Evolutionary conservation across 2,113 vertebrate genomes (phyloP), one percentile per base, ranked within the genome.

Genomic region (Rhinopomastus cyanomelas): DNA sequence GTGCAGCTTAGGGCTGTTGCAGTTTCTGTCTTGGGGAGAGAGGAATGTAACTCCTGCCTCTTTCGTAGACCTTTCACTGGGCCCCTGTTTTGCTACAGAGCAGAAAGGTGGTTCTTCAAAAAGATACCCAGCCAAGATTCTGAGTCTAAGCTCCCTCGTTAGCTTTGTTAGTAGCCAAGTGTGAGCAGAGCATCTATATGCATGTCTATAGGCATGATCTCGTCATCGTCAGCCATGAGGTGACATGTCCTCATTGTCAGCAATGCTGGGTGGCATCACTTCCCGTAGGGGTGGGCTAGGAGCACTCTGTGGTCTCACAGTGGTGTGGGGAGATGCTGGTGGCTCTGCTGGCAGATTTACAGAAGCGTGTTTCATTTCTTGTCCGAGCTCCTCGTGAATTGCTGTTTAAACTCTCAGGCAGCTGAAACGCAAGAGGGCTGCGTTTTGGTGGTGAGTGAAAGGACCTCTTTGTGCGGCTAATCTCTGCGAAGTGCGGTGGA

Each of bases 291-390:
- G 4, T 69, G 36, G 36, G 36, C 67, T 34, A 4, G 23, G 37
- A 67, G 30, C 14, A 32, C 0, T 1, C 51, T 17, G 57, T 1
- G 1, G 29, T 30, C 19, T 59, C 32, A 27, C 2, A 8, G 32
- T 56, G 55, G 19, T 56, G 21, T 59, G 32, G 36, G 51, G 49
- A 81, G 49, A 25, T 61, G 39, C 52, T 46, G n/a, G 66, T 42
- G 32, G 79, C 21, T 51, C 18, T 65, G 2, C 26, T 51, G 52
- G 8, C 1, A 0, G 17, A 14, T 71, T 89, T 88, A 37, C 15
- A 39, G 49, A 84, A 49, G 7, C 4, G 3, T 8, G 3, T 64
- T 88, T 60, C 10, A 17, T 85, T 55, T 69, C 36, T 69, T 37
- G 20, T 53, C 67, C 1, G 0, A 60, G 42, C 22, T 69, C 5